Evolutionary conservation across 2,888 invertebrate species (phyloP).

Genomic region (Hydriomena furcata): DNA sequence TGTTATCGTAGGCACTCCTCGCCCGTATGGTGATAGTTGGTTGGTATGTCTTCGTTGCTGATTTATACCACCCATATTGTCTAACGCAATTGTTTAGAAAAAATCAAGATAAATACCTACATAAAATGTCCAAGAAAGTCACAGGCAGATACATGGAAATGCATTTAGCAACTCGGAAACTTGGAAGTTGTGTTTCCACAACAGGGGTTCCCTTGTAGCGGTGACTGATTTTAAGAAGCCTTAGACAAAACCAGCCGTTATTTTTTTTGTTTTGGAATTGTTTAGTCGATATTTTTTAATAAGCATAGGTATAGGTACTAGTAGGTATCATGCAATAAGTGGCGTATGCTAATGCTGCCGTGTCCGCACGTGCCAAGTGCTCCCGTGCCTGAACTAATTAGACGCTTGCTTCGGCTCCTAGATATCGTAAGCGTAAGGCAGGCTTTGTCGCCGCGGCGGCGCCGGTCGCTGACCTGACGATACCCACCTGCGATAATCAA

Average conservation of each 20-base stretch:
- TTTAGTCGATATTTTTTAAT: too few species aligned
- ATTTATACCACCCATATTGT: conserved; percentile 10
- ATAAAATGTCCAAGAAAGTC: too few species aligned
- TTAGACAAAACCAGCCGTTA: too few species aligned
- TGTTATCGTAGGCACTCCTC: not conserved
- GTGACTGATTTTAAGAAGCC: too few species aligned
- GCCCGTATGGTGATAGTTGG: not conserved
- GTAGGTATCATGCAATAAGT: not conserved
- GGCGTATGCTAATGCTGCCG: conserved; percentile 20
- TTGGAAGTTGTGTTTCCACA: too few species aligned
- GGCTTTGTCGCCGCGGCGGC: conserved; percentile 16
- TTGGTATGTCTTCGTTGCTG: not conserved
- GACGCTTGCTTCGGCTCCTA: conserved; percentile 13
- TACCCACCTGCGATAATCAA: conserved; percentile 3
- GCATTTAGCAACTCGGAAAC: too few species aligned
- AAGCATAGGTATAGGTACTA: too few species aligned
- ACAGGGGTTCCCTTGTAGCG: too few species aligned
- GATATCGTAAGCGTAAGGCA: conserved; percentile 12
- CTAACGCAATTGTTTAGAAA: not conserved
- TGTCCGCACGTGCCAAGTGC: conserved; percentile 15
- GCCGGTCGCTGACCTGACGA: conserved; percentile 21
- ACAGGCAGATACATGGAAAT: too few species aligned
- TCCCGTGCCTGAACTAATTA: conserved; percentile 27
- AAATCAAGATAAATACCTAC: too few species aligned
- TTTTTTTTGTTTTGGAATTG: too few species aligned